phyloP scores from a whole-genome alignment of 2,888 invertebrate genomes.

The Microchrysa polita region DNA sequence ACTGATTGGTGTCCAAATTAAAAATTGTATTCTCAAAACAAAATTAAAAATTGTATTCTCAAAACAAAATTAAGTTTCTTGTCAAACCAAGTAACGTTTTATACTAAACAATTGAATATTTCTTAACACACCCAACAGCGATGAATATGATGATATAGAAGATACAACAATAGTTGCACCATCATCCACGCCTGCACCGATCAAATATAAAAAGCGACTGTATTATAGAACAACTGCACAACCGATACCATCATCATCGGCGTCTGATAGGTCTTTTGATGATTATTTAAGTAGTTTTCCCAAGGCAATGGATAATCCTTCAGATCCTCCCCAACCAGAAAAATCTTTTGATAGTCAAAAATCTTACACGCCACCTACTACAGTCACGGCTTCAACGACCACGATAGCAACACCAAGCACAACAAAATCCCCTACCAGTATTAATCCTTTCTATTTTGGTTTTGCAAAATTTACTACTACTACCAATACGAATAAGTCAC shows the following conservation, averaged over 20 bases:
- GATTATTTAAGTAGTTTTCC: constrained; percentile 41
- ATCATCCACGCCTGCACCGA: constrained; percentile 50
- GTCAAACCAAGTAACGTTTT: background rate
- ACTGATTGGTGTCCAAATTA: background rate
- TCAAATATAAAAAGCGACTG: constrained; percentile 49
- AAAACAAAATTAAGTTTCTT: too few species aligned
- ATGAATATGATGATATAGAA: constrained; percentile 47
- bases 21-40: constrained; percentile 12
- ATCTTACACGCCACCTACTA: constrained; percentile 52
- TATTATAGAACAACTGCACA: constrained; percentile 50
- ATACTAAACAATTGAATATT: constrained; percentile 31
- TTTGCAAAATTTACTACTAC: constrained; percentile 45
- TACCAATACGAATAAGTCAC: constrained; percentile 33
- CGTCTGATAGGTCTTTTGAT: constrained; percentile 46
- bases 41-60: constrained; percentile 29
- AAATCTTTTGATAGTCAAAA: constrained; percentile 22
- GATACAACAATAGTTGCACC: constrained; percentile 44
- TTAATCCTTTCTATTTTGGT: constrained; percentile 48
- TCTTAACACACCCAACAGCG: constrained; percentile 54
- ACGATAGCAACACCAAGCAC: constrained; percentile 50
- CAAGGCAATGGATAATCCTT: constrained; percentile 34
- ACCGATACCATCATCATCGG: constrained; percentile 51
- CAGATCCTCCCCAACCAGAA: constrained; percentile 20
- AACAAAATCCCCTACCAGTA: constrained; percentile 51
- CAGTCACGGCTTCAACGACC: constrained; percentile 57